Evolutionary conservation across 1,140 invertebrate species (phyloP).

Genomic region (fruit fly (Drosophila melanogaster)): Release_6_plus_ISO1_MT NT_033779.5:18399001-18399500

Average conservation of each 20-base stretch:
- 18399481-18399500: constrained; percentile 3
- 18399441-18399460: constrained; percentile 13
- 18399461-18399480: constrained; percentile 6
- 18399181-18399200: too few species aligned
- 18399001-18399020: too few species aligned
- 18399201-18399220: too few species aligned
- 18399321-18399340: neutral
- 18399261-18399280: neutral
- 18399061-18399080: too few species aligned
- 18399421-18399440: constrained; percentile 61
- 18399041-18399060: too few species aligned
- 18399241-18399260: neutral
- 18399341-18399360: constrained; percentile 5
- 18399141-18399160: too few species aligned
- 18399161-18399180: too few species aligned
- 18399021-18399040: too few species aligned
- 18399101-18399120: too few species aligned
- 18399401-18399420: constrained; percentile 70
- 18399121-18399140: too few species aligned
- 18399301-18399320: neutral
- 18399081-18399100: too few species aligned
- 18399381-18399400: constrained; percentile 1
- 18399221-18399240: too few species aligned
- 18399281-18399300: neutral
- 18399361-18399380: constrained; percentile 12